Base-by-base conservation (phyloP, 2,797 vertebrate species). In the Peromyscus aztecus region DNA sequence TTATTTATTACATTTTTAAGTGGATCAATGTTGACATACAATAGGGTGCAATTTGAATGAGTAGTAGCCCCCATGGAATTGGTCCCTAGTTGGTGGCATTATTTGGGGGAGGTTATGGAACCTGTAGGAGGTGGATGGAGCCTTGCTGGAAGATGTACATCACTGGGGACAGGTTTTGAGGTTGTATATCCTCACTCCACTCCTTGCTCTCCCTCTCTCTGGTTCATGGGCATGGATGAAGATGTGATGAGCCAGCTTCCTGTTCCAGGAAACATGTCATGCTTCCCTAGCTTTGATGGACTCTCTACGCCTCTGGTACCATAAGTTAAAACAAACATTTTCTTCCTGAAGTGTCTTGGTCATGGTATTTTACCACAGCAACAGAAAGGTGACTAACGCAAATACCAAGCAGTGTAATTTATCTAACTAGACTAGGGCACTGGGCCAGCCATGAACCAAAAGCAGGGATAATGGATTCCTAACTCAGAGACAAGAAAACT, bases 1-100 rank as follows among this genome's bases (percentile, higher is more conserved):
- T 76, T 84, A 91, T 86, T 93, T 57, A 76, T 34, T 91, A 3
- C 2, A 67, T 90, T 89, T 17, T 17, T 88, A 67, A 95, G 43
- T 92, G 34, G 29, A 77, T 88, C 37, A 73, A 29, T 12, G 67
- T 19, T 84, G 37, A 89, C 43, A 46, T 31, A 89, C 23, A 40
- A 40, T 37, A 55, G 13, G 9, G 34, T 87, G 8, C 24, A 17
- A 46, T 71, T 71, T 37, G 84, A 69, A 69, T 52, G 43, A 52
- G 23, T 55, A 55, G 17, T 17, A 13, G 2, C 14, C 24, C 49
- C 43, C 23, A 40, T 78, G 29, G 46, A 78, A 29, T 19, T 49
- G 14, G 3, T 52, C 23, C 65, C 52, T 31, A n/a, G 43, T 9
- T 6, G 34, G 8, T 55, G 46, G 34, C 12, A 17, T 46, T 55